phyloP scores from a whole-genome alignment of 2,113 vertebrate genomes.

The Tenebrosternarchus preto region DNA sequence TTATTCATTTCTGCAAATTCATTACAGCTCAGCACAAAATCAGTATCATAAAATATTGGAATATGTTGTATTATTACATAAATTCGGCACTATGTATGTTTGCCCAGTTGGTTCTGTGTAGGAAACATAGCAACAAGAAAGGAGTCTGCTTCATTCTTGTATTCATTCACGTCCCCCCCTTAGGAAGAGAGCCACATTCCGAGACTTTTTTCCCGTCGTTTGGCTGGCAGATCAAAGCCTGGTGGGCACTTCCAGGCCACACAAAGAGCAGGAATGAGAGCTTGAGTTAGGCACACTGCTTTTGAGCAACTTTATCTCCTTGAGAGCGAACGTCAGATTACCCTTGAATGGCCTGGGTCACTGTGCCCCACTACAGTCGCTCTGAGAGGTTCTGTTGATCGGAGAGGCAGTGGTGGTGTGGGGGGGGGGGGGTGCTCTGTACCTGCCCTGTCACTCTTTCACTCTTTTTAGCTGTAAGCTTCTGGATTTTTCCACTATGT shows the following conservation, averaged over 20 bases:
- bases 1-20: too few species aligned
- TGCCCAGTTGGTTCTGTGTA: neutral
- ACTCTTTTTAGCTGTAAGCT: constrained; percentile 3
- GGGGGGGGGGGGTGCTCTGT: neutral
- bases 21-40: neutral
- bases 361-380: neutral
- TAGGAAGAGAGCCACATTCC: constrained; percentile 41
- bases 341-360: constrained; percentile 25
- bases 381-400: neutral
- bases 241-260: constrained; percentile 37
- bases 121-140: neutral
- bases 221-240: constrained; percentile 45
- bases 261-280: constrained; percentile 45
- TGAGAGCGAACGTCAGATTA: constrained; percentile 34
- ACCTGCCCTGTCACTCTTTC: neutral
- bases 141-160: constrained; percentile 6
- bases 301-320: constrained; percentile 46
- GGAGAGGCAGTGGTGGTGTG: too few species aligned
- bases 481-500: constrained; percentile 8
- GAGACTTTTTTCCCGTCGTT: constrained; percentile 42
- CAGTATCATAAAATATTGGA: neutral
- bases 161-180: constrained; percentile 36
- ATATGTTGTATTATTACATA: neutral
- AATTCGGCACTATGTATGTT: neutral
- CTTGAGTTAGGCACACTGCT: constrained; percentile 14